A percentile compares a stretch with the other conserved stretches of the same genome.
Evolutionary conservation across 2,113 vertebrate genomes (phyloP).

Genomic region (Ia io): DNA sequence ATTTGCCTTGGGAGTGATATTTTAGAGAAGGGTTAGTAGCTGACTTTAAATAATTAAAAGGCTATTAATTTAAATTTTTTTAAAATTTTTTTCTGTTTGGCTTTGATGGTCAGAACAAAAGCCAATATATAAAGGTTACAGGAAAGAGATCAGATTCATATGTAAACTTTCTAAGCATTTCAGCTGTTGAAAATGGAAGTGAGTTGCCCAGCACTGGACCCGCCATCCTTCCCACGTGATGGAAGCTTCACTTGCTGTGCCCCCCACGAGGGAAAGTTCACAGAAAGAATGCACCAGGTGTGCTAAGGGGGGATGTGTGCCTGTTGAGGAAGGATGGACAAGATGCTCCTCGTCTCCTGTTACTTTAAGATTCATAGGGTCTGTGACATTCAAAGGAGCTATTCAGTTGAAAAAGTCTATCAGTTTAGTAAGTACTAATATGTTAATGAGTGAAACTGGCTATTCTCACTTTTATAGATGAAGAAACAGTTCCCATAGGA

Average conservation of each 20-base stretch:
- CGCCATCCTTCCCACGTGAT: not conserved
- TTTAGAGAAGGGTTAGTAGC: not conserved
- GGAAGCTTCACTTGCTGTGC: not conserved
- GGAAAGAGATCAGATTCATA: not conserved
- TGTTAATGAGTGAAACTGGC: not conserved
- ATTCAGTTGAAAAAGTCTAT: not conserved
- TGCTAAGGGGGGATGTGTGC: not conserved
- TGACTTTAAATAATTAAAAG: not conserved
- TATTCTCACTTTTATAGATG: not conserved
- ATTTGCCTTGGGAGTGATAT: not conserved
- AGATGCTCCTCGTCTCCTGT: not conserved
- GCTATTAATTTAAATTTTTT: not conserved
- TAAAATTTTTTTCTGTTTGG: not conserved
- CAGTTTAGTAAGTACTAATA: not conserved
- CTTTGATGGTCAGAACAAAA: not conserved
- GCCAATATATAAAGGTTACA: not conserved
- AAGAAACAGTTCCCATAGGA: not conserved
- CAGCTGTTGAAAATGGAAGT: not conserved
- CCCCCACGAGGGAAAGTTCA: not conserved
- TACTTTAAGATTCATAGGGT: not conserved
- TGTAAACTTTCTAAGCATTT: not conserved
- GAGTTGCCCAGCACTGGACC: not conserved
- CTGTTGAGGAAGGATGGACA: rapidly evolving
- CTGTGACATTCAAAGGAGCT: not conserved
- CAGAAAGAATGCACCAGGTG: not conserved